Evolutionary conservation across 2,888 invertebrate species (phyloP), one percentile per base, ranked within the genome.

Genomic region (Megaustenia siamemsis): DNA sequence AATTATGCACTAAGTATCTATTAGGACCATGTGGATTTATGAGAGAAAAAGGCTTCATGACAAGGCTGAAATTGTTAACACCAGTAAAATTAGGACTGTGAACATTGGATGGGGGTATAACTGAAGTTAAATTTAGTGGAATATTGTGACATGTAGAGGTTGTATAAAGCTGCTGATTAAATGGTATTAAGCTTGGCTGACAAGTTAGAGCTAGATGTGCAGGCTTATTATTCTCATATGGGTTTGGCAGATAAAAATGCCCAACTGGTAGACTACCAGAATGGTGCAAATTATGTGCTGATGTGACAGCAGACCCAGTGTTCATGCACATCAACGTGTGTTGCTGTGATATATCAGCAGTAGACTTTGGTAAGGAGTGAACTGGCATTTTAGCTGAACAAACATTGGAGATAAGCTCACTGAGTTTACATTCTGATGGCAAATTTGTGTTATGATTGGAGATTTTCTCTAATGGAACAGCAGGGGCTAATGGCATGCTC

Each of bases 81-180:
- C 21, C 38, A 1, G 45, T n/a, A 8, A 71, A 18, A 0, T 2
- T 8, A 32, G 49, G 12, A 73, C 32, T 73, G 1, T 73, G 73
- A 32, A 73, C 49, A 28, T 21, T 73, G 28, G n/a, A n/a, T 43
- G 71, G 12, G n/a, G 71, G 71, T 28, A 45, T 45, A 69, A 69
- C n/a, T 66, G 38, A 32, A 71, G 12, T n/a, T 8, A 15, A 28
- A 3, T 45, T 45, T 32, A 3, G 40, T 8, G 73, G 32, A 32
- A n/a, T 32, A 32, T n/a, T 49, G 28, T 73, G 49, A 8, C 73
- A 45, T 32, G 49, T 18, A 1, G 32, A 21, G 35, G 73, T 10
- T 32, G 35, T 32, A 18, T 49, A 49, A 18, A 32, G 32, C 49
- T 73, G 73, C 32, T 73, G 73, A 0, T 73, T 12, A 32, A 28